phyloP scores from a whole-genome alignment of 64 coral and sea anemone genomes.

The Stylophora pistillata region DNA sequence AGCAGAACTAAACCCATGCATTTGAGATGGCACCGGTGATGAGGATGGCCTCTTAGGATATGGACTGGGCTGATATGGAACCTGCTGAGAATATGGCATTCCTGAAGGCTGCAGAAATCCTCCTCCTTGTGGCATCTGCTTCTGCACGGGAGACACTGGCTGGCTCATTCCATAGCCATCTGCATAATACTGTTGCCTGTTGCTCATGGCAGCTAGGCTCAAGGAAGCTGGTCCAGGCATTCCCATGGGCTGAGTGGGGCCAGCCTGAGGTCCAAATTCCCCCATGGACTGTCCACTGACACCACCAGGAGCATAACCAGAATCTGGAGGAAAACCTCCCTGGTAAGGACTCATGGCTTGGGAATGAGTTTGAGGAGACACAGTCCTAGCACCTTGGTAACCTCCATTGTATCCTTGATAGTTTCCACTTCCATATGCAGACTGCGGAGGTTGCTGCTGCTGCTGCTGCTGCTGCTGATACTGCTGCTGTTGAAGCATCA shows the following conservation, averaged over 20 bases:
- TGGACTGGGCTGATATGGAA: slow-evolving; percentile 15
- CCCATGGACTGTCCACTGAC: background rate
- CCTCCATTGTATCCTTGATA: slow-evolving; percentile 52
- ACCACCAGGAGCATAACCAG: slow-evolving; percentile 16
- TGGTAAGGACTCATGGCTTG: slow-evolving; percentile 44
- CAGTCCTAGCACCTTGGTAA: slow-evolving; percentile 15
- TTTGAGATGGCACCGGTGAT: slow-evolving; percentile 40
- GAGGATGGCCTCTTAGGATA: slow-evolving; percentile 36
- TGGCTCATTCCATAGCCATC: slow-evolving; percentile 46
- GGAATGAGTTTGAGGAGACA: slow-evolving; percentile 1
- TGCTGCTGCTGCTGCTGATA: slow-evolving; percentile 13
- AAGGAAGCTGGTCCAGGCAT: slow-evolving; percentile 34
- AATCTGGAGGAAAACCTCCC: slow-evolving; percentile 15
- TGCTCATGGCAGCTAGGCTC: slow-evolving; percentile 44
- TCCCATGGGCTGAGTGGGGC: slow-evolving; percentile 10
- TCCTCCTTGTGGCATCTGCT: slow-evolving; percentile 46
- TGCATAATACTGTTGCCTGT: slow-evolving; percentile 35
- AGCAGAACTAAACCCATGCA: slow-evolving; percentile 23
- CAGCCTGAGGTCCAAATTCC: slow-evolving; percentile 43
- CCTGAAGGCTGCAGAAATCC: slow-evolving; percentile 22
- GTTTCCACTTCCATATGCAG: slow-evolving; percentile 33
- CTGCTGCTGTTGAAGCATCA: slow-evolving; percentile 30
- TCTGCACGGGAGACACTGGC: slow-evolving; percentile 28
- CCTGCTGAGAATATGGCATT: slow-evolving; percentile 29
- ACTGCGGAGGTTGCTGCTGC: background rate